A percentile compares a stretch with the other conserved stretches of the same genome.
Evolutionary conservation across 2,888 invertebrate species (phyloP).

Genomic region (Trachelus tabidus): DNA sequence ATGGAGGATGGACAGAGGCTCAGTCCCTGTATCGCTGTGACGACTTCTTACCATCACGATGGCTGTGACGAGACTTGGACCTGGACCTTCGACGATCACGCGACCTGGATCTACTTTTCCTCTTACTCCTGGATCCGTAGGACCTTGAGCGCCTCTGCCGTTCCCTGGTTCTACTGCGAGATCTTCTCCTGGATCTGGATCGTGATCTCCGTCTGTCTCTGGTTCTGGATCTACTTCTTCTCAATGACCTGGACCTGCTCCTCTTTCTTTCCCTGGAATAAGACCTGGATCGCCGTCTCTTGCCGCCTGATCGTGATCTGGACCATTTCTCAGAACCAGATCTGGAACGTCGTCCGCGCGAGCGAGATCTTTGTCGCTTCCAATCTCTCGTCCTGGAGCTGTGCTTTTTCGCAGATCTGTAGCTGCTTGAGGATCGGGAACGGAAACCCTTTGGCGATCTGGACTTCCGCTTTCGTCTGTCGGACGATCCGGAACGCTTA

Average conservation of each 20-base stretch:
- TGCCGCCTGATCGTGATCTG: slow-evolving; percentile 50
- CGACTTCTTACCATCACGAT: slow-evolving; percentile 64
- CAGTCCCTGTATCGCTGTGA: slow-evolving; percentile 63
- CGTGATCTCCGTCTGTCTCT: slow-evolving; percentile 40
- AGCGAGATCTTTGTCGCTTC: slow-evolving; percentile 41
- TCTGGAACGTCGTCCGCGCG: slow-evolving; percentile 40
- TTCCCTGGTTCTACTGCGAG: slow-evolving; percentile 40
- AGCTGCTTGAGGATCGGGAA: slow-evolving; percentile 51
- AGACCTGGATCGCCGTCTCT: slow-evolving; percentile 37
- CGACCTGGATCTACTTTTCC: slow-evolving; percentile 49
- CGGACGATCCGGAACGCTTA: slow-evolving; percentile 28
- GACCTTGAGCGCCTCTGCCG: slow-evolving; percentile 44
- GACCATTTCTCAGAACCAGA: slow-evolving; percentile 44
- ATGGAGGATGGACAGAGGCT: slow-evolving; percentile 29
- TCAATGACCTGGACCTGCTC: slow-evolving; percentile 28
- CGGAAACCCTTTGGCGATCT: slow-evolving; percentile 46
- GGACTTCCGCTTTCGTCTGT: slow-evolving; percentile 36
- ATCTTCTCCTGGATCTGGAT: slow-evolving; percentile 43
- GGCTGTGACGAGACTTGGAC: slow-evolving; percentile 38
- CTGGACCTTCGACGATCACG: slow-evolving; percentile 30
- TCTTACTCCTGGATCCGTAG: slow-evolving; percentile 38
- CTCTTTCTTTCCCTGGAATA: slow-evolving; percentile 41
- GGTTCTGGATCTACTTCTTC: slow-evolving; percentile 19
- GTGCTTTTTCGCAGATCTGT: slow-evolving; percentile 42
- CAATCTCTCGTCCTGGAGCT: slow-evolving; percentile 48